Conservation (phyloP, 2,113 vertebrate genomes). For the Pterophyllum scalare region DNA sequence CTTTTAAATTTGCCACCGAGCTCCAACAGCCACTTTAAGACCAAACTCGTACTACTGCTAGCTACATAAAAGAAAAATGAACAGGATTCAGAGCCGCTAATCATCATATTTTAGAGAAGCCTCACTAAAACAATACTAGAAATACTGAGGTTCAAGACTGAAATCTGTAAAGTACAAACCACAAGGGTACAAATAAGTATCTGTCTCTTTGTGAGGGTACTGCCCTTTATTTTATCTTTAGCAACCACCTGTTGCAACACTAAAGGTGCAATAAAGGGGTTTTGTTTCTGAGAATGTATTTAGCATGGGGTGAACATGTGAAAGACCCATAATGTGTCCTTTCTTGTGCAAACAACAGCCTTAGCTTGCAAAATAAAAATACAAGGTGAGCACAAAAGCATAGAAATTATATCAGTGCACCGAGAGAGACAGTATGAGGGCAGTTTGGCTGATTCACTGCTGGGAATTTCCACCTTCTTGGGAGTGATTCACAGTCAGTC, state of each 20-base stretch:
- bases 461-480: constrained; percentile 38
- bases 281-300: neutral
- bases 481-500: constrained; percentile 21
- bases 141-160: neutral
- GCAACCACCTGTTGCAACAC: neutral
- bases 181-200: neutral
- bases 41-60: neutral
- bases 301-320: neutral
- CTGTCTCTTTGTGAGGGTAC: neutral
- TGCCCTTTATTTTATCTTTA: neutral
- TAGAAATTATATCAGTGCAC: neutral
- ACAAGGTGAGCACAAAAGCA: neutral
- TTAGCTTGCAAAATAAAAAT: neutral
- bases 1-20: neutral
- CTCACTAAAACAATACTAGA: neutral
- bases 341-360: neutral
- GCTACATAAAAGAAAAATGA: neutral
- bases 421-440: neutral
- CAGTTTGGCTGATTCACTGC: constrained; percentile 35
- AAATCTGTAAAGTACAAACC: neutral
- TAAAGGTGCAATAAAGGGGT: neutral
- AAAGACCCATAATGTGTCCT: neutral
- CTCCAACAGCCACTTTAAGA: neutral
- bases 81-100: neutral
- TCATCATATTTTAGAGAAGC: neutral